These are phyloP conservation scores for Protobothrops flavoviridis DNA, from an alignment of 2,113 vertebrate species.

Conservation along the genomic window DNA sequence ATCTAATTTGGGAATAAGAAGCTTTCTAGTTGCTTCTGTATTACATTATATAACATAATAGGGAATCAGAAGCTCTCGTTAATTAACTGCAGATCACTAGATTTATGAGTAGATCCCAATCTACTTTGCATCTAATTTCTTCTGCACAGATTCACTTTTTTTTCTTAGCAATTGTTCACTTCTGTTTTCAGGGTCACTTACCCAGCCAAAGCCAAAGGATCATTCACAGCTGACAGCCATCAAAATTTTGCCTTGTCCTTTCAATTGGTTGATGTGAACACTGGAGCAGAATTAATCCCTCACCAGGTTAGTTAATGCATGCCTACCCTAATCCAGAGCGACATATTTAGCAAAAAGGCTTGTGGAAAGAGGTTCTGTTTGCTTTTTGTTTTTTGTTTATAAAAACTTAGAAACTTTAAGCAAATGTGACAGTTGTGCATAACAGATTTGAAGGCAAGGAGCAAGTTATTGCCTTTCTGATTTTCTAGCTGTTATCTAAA, in stretches of 20 bases:
- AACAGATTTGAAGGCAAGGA: background rate
- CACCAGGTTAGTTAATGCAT: slow-evolving; percentile 83
- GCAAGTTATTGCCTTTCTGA: background rate
- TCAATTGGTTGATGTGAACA: slow-evolving; percentile 91
- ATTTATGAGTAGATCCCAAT: background rate
- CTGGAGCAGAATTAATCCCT: slow-evolving; percentile 90
- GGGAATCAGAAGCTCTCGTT: background rate
- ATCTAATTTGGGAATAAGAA: background rate
- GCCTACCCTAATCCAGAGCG: background rate
- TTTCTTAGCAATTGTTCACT: background rate
- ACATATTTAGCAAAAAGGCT: slow-evolving; percentile 2
- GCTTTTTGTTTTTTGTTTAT: background rate
- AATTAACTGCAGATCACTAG: background rate
- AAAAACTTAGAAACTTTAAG: slow-evolving; percentile 7
- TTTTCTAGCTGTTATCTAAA: background rate
- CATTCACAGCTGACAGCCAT: slow-evolving; percentile 93
- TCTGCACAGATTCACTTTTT: background rate
- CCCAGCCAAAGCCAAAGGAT: slow-evolving; percentile 87
- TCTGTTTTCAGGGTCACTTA: slow-evolving; percentile 82
- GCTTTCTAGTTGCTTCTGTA: background rate
- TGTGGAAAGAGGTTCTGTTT: slow-evolving; percentile 17
- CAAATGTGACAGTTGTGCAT: background rate
- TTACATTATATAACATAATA: background rate
- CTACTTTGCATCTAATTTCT: background rate
- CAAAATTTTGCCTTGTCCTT: slow-evolving; percentile 97